phyloP scores from a whole-genome alignment of 2,888 invertebrate genomes.

The Spisula solida region DNA sequence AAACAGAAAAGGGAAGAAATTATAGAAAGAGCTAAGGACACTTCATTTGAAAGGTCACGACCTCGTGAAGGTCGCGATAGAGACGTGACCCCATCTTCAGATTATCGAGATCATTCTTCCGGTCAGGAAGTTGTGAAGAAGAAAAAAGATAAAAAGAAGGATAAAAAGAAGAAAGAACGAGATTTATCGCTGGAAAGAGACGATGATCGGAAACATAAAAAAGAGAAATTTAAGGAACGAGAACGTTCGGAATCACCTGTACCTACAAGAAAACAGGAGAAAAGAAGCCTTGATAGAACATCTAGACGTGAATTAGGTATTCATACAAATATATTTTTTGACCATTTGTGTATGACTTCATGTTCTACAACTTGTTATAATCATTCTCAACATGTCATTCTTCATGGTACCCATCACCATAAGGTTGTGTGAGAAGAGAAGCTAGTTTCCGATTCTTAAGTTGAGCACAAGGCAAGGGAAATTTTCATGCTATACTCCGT shows the following conservation, averaged over 20 bases:
- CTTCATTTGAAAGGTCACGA: conserved; percentile 52
- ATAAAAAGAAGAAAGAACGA: conserved; percentile 72
- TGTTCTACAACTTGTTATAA: too few relatives aligned
- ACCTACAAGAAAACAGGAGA: conserved; percentile 59
- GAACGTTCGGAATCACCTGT: conserved; percentile 62
- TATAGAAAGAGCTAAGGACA: conserved; percentile 60
- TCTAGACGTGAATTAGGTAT: conserved; percentile 63
- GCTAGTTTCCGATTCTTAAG: too few relatives aligned
- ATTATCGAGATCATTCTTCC: conserved; percentile 61
- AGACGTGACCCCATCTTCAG: conserved; percentile 60
- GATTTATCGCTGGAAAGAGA: conserved; percentile 49
- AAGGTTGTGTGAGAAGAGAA: too few relatives aligned
- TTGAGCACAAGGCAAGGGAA: too few relatives aligned
- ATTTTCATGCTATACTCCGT: too few relatives aligned
- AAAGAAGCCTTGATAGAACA: conserved; percentile 59
- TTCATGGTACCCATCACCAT: too few relatives aligned
- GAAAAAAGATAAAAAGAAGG: conserved; percentile 73
- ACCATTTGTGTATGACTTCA: too few relatives aligned
- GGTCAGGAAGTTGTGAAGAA: conserved; percentile 62
- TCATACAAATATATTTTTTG: not conserved
- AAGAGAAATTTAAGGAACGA: conserved; percentile 61
- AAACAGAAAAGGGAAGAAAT: conserved; percentile 65
- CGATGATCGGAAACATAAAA: conserved; percentile 62
- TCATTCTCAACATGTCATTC: too few relatives aligned
- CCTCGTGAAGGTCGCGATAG: conserved; percentile 45